Conservation (phyloP, 2,888 invertebrate species). For the Acronicta alni region DNA sequence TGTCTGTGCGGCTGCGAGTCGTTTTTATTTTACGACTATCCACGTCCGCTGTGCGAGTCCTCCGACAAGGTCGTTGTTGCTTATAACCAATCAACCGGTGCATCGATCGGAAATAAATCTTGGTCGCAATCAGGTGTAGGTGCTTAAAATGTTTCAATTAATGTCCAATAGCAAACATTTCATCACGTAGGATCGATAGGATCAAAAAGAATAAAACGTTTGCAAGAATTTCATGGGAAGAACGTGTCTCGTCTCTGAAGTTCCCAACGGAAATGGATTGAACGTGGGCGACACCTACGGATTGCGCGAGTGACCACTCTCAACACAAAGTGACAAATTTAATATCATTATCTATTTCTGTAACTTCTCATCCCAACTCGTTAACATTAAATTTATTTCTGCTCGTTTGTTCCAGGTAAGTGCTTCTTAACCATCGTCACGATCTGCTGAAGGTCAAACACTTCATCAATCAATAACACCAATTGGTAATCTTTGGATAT, state of each 20-base stretch:
- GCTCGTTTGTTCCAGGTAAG: slow-evolving; percentile 74
- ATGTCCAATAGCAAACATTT: slow-evolving; percentile 16
- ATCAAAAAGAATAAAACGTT: slow-evolving; percentile 58
- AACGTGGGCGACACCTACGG: slow-evolving; percentile 85
- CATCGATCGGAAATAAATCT: slow-evolving; percentile 64
- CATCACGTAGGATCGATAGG: slow-evolving; percentile 35
- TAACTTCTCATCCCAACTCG: slow-evolving; percentile 59
- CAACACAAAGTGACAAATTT: slow-evolving; percentile 76
- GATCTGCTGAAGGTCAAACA: slow-evolving; percentile 60
- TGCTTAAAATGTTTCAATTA: slow-evolving; percentile 14
- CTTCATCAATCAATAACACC: slow-evolving; percentile 53
- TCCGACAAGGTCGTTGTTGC: slow-evolving; percentile 80
- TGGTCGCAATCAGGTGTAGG: slow-evolving; percentile 20
- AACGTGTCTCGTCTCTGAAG: slow-evolving; percentile 70
- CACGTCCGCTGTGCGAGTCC: slow-evolving; percentile 83
- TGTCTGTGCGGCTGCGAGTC: slow-evolving; percentile 78
- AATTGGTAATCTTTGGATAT: slow-evolving; percentile 32
- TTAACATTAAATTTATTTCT: slow-evolving; percentile 64
- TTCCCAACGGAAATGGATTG: slow-evolving; percentile 78
- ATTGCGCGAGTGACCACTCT: slow-evolving; percentile 76
- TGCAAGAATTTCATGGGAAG: slow-evolving; percentile 65
- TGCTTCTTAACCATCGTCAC: slow-evolving; percentile 53
- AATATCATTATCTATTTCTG: slow-evolving; percentile 77
- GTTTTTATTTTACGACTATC: slow-evolving; percentile 86
- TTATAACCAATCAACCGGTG: slow-evolving; percentile 66